phyloP scores from a whole-genome alignment of 2,888 invertebrate genomes.

The Bursaphelenchus okinawaensis region DNA sequence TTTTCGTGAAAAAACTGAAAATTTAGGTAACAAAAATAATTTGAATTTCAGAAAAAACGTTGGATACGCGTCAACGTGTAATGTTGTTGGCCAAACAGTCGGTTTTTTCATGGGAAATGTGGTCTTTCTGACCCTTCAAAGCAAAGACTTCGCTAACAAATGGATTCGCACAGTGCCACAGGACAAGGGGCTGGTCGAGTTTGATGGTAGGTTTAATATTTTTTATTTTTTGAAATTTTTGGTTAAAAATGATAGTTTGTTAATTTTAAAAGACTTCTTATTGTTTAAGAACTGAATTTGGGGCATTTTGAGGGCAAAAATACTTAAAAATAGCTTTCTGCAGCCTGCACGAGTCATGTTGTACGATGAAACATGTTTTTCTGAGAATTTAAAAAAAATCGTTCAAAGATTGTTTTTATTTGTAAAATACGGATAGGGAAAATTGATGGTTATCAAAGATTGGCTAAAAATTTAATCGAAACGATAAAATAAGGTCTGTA shows the following conservation, averaged over 20 bases:
- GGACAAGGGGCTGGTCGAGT: conserved; percentile 67
- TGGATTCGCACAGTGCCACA: conserved; percentile 74
- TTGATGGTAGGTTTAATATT: conserved; percentile 53
- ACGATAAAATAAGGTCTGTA: too few species aligned
- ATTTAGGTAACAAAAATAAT: background rate
- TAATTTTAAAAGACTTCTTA: background rate
- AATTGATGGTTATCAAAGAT: too few species aligned
- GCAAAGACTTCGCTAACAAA: conserved; percentile 86
- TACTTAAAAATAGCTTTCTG: background rate
- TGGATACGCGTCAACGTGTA: conserved; percentile 96
- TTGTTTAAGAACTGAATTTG: background rate
- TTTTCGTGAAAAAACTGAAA: too few species aligned
- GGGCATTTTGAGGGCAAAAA: background rate
- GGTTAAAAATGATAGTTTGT: background rate
- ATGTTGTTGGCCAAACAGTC: conserved; percentile 91
- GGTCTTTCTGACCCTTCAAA: conserved; percentile 89
- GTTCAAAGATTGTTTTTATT: too few species aligned
- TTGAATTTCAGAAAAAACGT: conserved; percentile 74
- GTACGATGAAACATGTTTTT: too few species aligned
- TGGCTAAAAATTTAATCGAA: too few species aligned
- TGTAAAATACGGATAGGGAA: too few species aligned
- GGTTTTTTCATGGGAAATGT: conserved; percentile 81
- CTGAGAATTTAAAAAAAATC: too few species aligned
- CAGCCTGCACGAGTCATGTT: too few species aligned
- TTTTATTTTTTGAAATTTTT: conserved; percentile 15